Base-by-base conservation (phyloP, 2,797 vertebrate genomes). In the Capromys pilorides region DNA sequence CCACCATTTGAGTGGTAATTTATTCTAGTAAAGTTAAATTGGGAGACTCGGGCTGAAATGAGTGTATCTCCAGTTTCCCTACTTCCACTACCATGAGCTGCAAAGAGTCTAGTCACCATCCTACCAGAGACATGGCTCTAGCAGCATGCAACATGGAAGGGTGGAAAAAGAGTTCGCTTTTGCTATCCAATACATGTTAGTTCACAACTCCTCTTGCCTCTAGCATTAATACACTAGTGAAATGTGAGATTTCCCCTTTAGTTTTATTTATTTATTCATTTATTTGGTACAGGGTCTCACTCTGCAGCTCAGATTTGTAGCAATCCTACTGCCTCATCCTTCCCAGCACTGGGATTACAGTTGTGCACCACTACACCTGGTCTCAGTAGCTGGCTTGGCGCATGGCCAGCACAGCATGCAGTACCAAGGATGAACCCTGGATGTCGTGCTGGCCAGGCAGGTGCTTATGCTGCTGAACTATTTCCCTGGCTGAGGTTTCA, bases 1-100 rank as follows among this genome's bases (percentile, higher is more conserved):
- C 41, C 66, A 64, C 81, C 71, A 57, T 71, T 71, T 93, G 66
- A 67, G 61, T 81, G 80, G 41, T 75, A 66, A 84, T 39, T 94
- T 91, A 71, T 57, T 62, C 45, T 78, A 45, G 41, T 73, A 82
- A 95, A 87, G 18, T 61, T 79, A 49, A 75, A 24, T 61, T 71
- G 81, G 61, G 59, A 93, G 51, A 67, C 18, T 13, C 5, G 33
- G 51, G 73, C 78, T 19, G 2, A 85, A 69, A 73, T 71, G 33
- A 31, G 12, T 82, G 22, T 90, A 67, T 16, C 31, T 90, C 18
- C 22, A 69, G 4, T 45, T 73, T 51, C 14, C 28, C 41, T 7
- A n/a, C n/a, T n/a, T 69, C 59, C 12, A 41, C 45, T 91, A 11
- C 16, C 0, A 8, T 88, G 90, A 95, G 51, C 66, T 77, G 11